Conservation (phyloP, 2,888 invertebrate genomes). For the Boloria euphrosyne region DNA sequence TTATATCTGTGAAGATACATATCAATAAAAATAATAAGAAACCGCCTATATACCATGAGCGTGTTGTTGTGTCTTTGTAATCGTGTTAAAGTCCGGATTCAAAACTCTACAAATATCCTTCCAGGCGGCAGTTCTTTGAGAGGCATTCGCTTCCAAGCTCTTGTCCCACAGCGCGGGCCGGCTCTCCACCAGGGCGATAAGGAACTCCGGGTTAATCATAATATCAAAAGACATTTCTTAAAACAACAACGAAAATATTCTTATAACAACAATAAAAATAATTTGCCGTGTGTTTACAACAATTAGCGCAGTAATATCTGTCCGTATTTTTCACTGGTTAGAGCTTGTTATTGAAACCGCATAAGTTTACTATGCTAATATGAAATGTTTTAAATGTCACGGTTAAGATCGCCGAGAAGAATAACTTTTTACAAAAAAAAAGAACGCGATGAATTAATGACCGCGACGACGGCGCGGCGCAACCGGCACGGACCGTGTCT, state of each 20-base stretch:
- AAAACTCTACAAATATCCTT: constrained; percentile 17
- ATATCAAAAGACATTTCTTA: neutral
- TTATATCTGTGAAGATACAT: too few relatives aligned
- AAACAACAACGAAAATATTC: too few relatives aligned
- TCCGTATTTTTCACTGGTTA: too few relatives aligned
- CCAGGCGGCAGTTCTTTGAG: constrained; percentile 16
- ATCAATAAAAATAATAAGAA: neutral
- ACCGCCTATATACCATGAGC: constrained; percentile 16
- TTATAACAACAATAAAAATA: neutral
- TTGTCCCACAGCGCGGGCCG: constrained; percentile 28
- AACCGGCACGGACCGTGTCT: neutral
- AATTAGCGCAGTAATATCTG: too few relatives aligned
- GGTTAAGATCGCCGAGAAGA: too few relatives aligned
- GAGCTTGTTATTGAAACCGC: too few relatives aligned
- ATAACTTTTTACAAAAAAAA: too few relatives aligned
- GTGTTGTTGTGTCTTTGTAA: constrained; percentile 8
- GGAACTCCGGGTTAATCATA: constrained; percentile 20
- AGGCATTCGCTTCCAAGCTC: neutral
- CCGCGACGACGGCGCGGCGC: neutral
- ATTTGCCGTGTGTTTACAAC: too few relatives aligned
- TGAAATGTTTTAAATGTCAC: too few relatives aligned
- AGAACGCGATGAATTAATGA: neutral
- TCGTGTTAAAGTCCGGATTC: constrained; percentile 12
- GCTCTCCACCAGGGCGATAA: constrained; percentile 24
- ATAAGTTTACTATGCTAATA: too few relatives aligned